Percentiles rank a stretch among this genome's conserved stretches.
phyloP scores from a whole-genome alignment of 1,140 invertebrate species.

The Conus betulinus region DNA sequence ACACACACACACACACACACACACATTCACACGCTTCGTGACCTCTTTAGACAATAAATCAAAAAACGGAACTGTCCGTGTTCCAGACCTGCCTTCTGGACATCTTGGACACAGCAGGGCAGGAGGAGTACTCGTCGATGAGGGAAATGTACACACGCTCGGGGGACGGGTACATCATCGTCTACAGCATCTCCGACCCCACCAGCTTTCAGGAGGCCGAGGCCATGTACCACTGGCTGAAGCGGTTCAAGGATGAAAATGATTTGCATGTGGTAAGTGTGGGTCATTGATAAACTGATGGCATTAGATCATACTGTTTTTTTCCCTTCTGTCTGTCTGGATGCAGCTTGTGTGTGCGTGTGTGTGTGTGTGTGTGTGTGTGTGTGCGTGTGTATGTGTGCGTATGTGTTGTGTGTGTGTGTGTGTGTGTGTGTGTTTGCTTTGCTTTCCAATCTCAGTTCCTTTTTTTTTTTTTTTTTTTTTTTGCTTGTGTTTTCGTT shows the following conservation, averaged over 20 bases:
- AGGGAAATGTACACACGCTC: constrained; percentile 78
- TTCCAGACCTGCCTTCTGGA: constrained; percentile 94
- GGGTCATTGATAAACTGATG: no score
- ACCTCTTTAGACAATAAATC: no score
- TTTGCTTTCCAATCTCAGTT: no score
- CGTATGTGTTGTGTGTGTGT: no score
- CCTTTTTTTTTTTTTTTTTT: no score
- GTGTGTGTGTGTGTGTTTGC: no score
- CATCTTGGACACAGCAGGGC: constrained; percentile 99
- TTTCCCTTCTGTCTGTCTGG: no score
- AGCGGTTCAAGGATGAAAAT: constrained; percentile 89
- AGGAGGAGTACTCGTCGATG: constrained; percentile 79
- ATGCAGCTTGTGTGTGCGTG: no score
- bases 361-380: no score
- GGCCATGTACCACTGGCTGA: constrained; percentile 95
- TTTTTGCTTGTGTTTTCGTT: no score
- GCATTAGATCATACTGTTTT: no score
- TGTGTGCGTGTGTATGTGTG: no score
- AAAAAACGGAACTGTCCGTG: background rate
- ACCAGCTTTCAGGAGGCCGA: constrained; percentile 97
- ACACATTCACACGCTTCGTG: background rate
- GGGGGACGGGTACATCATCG: constrained; percentile 92
- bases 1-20: background rate
- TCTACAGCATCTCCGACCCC: constrained; percentile 93
- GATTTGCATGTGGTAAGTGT: constrained; percentile 77